Evolutionary conservation across 1,140 invertebrate species (phyloP).

Genomic region (Heliothis virescens): DNA sequence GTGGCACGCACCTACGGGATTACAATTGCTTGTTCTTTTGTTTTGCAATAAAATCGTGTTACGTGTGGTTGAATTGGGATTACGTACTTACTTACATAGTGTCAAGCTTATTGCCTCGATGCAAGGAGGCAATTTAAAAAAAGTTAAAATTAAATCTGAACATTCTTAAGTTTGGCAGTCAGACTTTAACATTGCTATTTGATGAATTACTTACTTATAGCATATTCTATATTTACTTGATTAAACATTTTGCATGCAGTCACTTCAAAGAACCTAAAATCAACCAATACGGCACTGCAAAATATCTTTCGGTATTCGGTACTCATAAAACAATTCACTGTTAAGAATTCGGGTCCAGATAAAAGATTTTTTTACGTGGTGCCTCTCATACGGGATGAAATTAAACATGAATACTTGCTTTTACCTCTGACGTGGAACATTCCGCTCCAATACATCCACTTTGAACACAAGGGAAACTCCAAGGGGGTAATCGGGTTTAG

Average conservation of each 20-base stretch:
- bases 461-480: conserved; percentile 80
- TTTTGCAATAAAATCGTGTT: conserved; percentile 44
- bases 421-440: conserved; percentile 83
- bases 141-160: too few species aligned
- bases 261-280: background rate
- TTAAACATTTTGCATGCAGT: too few species aligned
- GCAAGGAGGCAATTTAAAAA: too few species aligned
- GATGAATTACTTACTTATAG: too few species aligned
- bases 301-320: conserved; percentile 19
- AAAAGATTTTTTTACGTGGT: conserved; percentile 75
- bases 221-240: too few species aligned
- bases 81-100: too few species aligned
- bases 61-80: background rate
- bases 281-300: background rate
- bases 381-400: conserved; percentile 73
- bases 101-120: too few species aligned
- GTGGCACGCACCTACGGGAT: conserved; percentile 56
- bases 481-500: conserved; percentile 75
- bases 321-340: conserved; percentile 64
- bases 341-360: conserved; percentile 77
- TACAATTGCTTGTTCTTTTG: conserved; percentile 52
- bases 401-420: conserved; percentile 85
- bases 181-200: too few species aligned
- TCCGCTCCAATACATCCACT: conserved; percentile 82
- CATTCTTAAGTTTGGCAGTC: too few species aligned